Evolutionary conservation across 1,140 invertebrate species (phyloP).

Genomic region (Penaeus indicus): DNA sequence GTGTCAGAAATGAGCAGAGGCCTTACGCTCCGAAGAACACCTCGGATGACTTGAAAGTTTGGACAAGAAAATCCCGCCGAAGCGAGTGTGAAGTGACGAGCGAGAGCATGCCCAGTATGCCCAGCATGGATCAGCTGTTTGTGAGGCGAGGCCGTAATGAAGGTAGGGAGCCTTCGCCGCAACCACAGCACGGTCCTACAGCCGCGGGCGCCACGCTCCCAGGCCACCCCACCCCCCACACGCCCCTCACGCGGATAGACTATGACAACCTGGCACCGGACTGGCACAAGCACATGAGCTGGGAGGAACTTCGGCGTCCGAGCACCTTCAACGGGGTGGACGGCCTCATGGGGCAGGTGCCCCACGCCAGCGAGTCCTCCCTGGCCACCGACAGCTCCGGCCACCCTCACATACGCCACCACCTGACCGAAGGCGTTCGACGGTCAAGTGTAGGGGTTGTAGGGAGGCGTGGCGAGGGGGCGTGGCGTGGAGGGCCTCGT

Average conservation of each 20-base stretch:
- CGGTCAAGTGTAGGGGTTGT: constrained; percentile 25
- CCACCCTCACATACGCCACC: not conserved
- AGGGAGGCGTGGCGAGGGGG: constrained; percentile 42
- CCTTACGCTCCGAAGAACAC: not conserved
- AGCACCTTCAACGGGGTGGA: constrained; percentile 3
- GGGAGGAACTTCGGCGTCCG: too few relatives aligned
- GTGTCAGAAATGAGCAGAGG: constrained; percentile 22
- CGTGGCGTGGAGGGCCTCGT: constrained; percentile 35
- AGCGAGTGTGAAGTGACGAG: not conserved
- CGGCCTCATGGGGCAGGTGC: not conserved
- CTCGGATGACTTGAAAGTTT: constrained; percentile 3
- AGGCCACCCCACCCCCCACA: constrained; percentile 33
- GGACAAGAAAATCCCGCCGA: not conserved
- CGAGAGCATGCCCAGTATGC: not conserved
- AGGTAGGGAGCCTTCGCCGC: not conserved
- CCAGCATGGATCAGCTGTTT: constrained; percentile 17
- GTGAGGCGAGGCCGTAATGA: not conserved
- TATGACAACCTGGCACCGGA: constrained; percentile 38
- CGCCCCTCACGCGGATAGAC: constrained; percentile 47
- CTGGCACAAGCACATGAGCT: not conserved
- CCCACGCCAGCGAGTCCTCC: not conserved
- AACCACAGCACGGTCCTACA: not conserved
- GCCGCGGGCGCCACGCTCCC: constrained; percentile 41
- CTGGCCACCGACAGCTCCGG: not conserved
- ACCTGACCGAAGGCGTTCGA: constrained; percentile 2